These are phyloP conservation scores for Myzus persicae DNA, from an alignment of 1,140 invertebrate species.

Conservation along the genomic window DNA sequence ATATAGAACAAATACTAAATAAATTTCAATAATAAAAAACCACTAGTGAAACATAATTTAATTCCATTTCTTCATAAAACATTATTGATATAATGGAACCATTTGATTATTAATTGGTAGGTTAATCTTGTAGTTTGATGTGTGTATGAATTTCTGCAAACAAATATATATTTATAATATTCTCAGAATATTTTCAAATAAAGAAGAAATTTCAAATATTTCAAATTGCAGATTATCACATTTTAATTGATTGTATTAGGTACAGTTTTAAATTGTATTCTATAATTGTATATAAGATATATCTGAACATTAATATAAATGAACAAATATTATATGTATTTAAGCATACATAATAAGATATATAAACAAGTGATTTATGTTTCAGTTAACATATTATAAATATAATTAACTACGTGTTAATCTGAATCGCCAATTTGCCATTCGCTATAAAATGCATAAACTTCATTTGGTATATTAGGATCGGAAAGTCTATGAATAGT, in stretches of 20 bases:
- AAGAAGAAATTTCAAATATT: not conserved
- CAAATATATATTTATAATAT: not conserved
- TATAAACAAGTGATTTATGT: not conserved
- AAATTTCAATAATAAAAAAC: not conserved
- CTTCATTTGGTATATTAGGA: not conserved
- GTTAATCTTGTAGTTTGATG: not conserved
- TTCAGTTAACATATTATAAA: not conserved
- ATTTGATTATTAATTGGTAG: not conserved
- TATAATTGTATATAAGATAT: no score
- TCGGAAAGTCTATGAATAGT: constrained; percentile 62
- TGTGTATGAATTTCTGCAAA: not conserved
- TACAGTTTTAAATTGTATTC: not conserved
- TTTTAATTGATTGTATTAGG: not conserved
- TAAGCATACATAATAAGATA: not conserved
- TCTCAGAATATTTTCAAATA: not conserved
- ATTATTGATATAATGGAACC: not conserved
- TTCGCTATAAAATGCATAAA: not conserved
- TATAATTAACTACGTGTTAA: not conserved
- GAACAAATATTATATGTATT: not conserved
- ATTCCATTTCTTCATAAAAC: not conserved
- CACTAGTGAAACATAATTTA: not conserved
- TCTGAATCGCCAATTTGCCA: constrained; percentile 12
- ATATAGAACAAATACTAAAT: not conserved
- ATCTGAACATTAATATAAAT: not conserved
- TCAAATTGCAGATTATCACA: not conserved